phyloP scores from a whole-genome alignment of 2,113 vertebrate genomes.

The Parus major region DNA sequence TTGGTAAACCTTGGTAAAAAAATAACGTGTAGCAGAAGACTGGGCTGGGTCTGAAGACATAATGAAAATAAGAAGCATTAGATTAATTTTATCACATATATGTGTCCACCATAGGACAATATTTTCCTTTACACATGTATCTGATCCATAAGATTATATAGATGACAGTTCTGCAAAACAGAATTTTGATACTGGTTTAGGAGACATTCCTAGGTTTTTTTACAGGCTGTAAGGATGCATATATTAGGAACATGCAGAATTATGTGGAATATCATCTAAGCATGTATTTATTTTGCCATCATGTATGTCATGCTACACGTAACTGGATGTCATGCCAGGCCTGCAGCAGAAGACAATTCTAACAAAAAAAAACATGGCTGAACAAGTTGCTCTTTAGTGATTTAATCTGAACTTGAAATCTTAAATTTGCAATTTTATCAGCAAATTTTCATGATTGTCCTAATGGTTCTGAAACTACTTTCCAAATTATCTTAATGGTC shows the following conservation, averaged over 20 bases:
- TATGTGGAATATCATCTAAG: background rate
- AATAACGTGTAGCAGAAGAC: background rate
- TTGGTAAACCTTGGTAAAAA: background rate
- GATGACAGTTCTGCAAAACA: background rate
- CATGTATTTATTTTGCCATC: background rate
- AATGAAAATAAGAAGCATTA: background rate
- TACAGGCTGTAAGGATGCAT: background rate
- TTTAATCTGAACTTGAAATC: background rate
- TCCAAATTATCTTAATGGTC: background rate
- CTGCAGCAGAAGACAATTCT: background rate
- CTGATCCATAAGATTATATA: background rate
- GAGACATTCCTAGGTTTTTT: background rate
- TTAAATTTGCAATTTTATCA: background rate
- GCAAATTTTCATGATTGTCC: background rate
- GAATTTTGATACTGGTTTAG: background rate
- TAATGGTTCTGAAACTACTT: background rate
- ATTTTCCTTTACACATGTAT: background rate
- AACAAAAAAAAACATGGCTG: background rate
- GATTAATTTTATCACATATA: background rate
- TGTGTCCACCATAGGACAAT: background rate
- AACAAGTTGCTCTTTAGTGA: background rate
- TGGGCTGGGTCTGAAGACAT: background rate
- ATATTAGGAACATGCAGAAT: background rate
- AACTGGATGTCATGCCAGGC: background rate
- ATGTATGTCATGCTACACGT: background rate